phyloP scores from a whole-genome alignment of 2,113 vertebrate species.

The Bos taurus region ARS-UCD2.0 NC_037349.1:20994501-20995000 shows the following conservation, averaged over 20 bases:
- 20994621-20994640: not conserved
- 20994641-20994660: not conserved
- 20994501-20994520: not conserved
- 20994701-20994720: not conserved
- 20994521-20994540: not conserved
- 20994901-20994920: not conserved
- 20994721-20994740: not conserved
- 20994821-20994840: not conserved
- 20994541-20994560: not conserved
- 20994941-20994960: not conserved
- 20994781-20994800: not conserved
- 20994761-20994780: not conserved
- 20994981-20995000: not conserved
- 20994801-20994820: not conserved
- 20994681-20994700: not conserved
- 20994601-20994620: not conserved
- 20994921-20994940: not conserved
- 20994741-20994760: not conserved
- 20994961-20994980: not conserved
- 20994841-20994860: not conserved
- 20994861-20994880: not conserved
- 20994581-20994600: not conserved
- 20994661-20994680: not conserved
- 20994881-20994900: not conserved
- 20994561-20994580: not conserved